Percentiles rank a stretch among this genome's conserved stretches.
Conservation (phyloP, 2,113 vertebrate genomes). For the Sinocyclocheilus anshuiensis region DNA sequence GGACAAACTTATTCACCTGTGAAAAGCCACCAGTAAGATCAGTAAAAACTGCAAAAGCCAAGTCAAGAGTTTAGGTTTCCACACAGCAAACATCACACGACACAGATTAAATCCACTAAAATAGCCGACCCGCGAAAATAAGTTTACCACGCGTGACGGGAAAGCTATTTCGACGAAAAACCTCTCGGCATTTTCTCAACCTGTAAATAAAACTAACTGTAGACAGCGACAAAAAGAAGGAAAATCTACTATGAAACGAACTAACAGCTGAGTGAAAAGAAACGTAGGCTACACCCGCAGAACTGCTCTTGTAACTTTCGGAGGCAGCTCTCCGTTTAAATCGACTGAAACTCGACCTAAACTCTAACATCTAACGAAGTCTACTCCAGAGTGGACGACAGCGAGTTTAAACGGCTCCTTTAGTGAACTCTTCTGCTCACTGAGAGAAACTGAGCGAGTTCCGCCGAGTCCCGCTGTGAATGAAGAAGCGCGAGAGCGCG, state of each 20-base stretch:
- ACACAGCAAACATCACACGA: not conserved
- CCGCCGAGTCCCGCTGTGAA: not conserved
- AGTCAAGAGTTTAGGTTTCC: not conserved
- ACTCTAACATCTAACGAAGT: not conserved
- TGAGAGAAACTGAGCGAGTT: not conserved
- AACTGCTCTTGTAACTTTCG: not conserved
- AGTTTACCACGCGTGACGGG: not conserved
- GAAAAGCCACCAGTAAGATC: not conserved
- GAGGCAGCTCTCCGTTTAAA: not conserved
- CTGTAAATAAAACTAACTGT: not conserved
- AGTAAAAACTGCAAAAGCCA: not conserved
- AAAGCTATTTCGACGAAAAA: not conserved
- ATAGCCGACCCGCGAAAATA: not conserved
- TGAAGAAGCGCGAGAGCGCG: slow-evolving; percentile 15
- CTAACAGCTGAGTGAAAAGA: not conserved
- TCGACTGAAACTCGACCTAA: not conserved
- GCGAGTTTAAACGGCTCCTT: not conserved
- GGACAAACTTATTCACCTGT: not conserved
- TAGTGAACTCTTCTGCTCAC: not conserved
- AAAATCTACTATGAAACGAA: not conserved
- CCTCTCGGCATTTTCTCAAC: not conserved
- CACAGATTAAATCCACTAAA: slow-evolving; percentile 10
- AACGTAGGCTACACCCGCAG: not conserved
- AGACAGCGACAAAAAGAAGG: not conserved
- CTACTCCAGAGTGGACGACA: not conserved